These are phyloP conservation scores for Sipha maydis DNA, from an alignment of 2,888 invertebrate genomes.

Conservation along the genomic window DNA sequence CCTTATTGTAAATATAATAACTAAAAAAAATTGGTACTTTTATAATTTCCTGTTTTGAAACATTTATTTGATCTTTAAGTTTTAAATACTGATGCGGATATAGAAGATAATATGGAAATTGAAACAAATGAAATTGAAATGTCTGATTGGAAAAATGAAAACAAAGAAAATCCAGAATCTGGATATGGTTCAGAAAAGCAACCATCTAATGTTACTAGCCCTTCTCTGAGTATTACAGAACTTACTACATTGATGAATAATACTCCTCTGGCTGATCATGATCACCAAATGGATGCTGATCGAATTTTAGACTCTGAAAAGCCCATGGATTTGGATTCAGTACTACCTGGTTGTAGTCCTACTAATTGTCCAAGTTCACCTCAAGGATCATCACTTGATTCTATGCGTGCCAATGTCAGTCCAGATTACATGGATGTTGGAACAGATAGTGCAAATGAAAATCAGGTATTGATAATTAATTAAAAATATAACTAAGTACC, in stretches of 20 bases:
- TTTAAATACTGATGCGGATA: constrained; percentile 82
- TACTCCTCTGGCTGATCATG: constrained; percentile 60
- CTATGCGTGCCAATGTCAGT: constrained; percentile 63
- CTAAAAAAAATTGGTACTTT: not conserved
- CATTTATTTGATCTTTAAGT: constrained; percentile 69
- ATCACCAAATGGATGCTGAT: constrained; percentile 47
- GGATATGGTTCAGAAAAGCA: constrained; percentile 75
- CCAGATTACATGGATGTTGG: constrained; percentile 61
- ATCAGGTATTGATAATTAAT: constrained; percentile 22
- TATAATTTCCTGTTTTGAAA: not conserved
- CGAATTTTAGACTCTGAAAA: constrained; percentile 55
- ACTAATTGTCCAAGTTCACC: constrained; percentile 57
- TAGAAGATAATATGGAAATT: constrained; percentile 81
- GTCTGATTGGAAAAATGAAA: constrained; percentile 65
- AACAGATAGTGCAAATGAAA: constrained; percentile 61
- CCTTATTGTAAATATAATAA: no score
- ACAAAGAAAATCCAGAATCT: constrained; percentile 70
- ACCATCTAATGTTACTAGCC: constrained; percentile 63
- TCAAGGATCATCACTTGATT: constrained; percentile 62
- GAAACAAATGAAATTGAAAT: constrained; percentile 63
- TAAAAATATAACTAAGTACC: not conserved
- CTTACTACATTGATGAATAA: constrained; percentile 59
- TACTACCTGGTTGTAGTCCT: constrained; percentile 60
- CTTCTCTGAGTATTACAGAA: constrained; percentile 59
- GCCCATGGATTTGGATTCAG: constrained; percentile 60